phyloP scores from a whole-genome alignment of 1,140 invertebrate genomes.

The Zaprionus inermis region DNA sequence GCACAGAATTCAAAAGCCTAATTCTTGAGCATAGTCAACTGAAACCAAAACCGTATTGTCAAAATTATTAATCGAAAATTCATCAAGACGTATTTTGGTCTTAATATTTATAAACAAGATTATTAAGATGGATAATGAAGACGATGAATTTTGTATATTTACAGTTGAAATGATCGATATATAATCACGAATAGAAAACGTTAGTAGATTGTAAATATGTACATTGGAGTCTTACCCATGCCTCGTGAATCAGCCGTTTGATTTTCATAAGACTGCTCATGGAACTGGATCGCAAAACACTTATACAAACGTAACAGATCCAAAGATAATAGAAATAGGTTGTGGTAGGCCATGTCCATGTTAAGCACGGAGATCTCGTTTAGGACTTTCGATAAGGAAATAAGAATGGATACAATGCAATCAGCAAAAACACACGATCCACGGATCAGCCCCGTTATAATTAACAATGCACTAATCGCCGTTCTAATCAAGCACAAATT shows the following conservation, averaged over 20 bases:
- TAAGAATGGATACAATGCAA: background rate
- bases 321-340: slow-evolving; percentile 9
- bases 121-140: slow-evolving; percentile 36
- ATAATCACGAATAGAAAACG: background rate
- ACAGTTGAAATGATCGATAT: background rate
- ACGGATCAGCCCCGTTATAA: background rate
- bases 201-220: background rate
- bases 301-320: background rate
- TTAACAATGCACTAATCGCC: background rate
- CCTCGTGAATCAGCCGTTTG: background rate
- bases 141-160: slow-evolving; percentile 9
- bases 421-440: background rate
- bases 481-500: background rate
- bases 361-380: slow-evolving; percentile 3
- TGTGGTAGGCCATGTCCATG: background rate
- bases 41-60: slow-evolving; percentile 12
- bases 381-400: slow-evolving; percentile 8
- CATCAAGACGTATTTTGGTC: background rate
- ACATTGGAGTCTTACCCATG: background rate
- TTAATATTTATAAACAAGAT: slow-evolving; percentile 25
- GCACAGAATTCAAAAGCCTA: slow-evolving; percentile 37
- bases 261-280: background rate
- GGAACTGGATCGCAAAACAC: background rate
- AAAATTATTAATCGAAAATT: slow-evolving; percentile 18
- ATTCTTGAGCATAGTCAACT: slow-evolving; percentile 14